Percentiles rank a stretch among this genome's conserved stretches.
Conservation (phyloP, 2,113 vertebrate genomes). For the Triplophysa siluroides region DNA sequence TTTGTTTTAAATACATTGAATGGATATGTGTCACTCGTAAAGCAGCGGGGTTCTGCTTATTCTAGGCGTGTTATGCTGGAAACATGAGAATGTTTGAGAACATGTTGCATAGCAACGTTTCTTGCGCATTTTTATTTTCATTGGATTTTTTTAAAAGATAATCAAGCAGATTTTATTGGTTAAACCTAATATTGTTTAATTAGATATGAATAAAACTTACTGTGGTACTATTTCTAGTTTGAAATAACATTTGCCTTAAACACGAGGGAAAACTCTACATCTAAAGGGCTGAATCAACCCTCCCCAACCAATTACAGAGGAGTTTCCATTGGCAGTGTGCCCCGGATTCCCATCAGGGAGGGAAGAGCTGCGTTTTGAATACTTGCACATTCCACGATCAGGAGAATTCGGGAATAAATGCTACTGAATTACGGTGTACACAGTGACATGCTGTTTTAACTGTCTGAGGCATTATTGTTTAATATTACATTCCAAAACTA, state of each 20-base stretch:
- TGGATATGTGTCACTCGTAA: neutral
- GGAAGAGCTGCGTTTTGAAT: conserved; percentile 21
- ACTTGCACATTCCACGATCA: conserved; percentile 6
- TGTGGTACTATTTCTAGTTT: conserved; percentile 15
- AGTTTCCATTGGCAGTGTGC: conserved; percentile 19
- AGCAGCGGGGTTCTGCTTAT: conserved; percentile 52
- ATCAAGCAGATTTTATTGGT: conserved; percentile 29
- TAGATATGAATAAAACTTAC: conserved; percentile 21
- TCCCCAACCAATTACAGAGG: conserved; percentile 24
- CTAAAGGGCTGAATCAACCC: conserved; percentile 46
- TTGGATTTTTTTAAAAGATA: neutral
- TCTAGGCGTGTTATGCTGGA: conserved; percentile 8
- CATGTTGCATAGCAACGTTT: neutral
- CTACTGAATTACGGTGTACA: neutral
- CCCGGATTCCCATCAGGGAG: neutral
- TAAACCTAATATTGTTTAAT: conserved; percentile 8
- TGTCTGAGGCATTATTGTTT: neutral
- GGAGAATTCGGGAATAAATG: conserved; percentile 9
- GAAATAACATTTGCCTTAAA: neutral
- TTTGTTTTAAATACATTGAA: conserved; percentile 17
- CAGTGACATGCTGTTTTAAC: neutral
- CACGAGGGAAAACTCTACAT: neutral
- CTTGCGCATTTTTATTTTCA: neutral
- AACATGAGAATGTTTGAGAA: neutral
- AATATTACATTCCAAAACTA: neutral